These are phyloP conservation scores for Diglossa cyanea DNA, from an alignment of 2,797 vertebrate genomes.

Conservation along the genomic window DNA sequence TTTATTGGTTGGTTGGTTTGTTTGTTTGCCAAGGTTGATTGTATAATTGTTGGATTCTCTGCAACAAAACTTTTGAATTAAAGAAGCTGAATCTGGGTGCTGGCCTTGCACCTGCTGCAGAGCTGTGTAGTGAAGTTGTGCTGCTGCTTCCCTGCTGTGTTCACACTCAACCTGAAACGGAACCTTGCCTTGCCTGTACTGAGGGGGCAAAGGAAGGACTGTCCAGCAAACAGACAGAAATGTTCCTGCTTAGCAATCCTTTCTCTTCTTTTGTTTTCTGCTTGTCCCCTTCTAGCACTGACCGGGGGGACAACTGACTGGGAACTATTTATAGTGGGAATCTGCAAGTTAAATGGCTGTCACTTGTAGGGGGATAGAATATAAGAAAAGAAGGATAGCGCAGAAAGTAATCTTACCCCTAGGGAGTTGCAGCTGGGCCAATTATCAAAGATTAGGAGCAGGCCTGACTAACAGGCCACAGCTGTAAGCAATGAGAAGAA, in stretches of 20 bases:
- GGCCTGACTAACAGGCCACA: neutral
- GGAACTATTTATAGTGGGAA: neutral
- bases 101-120: neutral
- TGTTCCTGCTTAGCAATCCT: neutral
- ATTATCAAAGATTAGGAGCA: neutral
- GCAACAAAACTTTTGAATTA: neutral
- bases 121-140: neutral
- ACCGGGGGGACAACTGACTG: neutral
- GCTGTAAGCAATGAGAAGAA: neutral
- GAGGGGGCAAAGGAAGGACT: neutral
- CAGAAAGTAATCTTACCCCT: neutral
- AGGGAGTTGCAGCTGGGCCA: neutral
- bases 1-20: neutral
- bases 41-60: neutral
- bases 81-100: neutral
- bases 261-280: neutral
- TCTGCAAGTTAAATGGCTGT: neutral
- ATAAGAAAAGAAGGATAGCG: neutral
- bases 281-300: neutral
- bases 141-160: neutral
- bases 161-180: neutral
- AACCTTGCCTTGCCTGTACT: rapidly evolving
- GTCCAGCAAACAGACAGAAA: neutral
- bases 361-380: neutral
- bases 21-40: neutral